Conservation (phyloP, 2,888 invertebrate species). For the Drosophila pseudotalamancana region DNA sequence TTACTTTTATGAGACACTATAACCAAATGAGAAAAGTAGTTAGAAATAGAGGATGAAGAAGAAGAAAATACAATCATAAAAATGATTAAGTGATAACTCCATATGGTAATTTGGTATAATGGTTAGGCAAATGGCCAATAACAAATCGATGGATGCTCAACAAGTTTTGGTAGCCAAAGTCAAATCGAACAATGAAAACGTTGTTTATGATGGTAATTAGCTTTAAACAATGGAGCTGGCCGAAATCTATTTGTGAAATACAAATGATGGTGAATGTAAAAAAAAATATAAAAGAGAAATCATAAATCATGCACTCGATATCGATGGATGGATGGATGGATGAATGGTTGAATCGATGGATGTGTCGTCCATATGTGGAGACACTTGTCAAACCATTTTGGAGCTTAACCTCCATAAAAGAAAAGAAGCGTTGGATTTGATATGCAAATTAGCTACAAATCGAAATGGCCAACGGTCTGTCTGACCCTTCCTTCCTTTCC, state of each 20-base stretch:
- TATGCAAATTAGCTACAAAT: constrained; percentile 69
- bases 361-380: constrained; percentile 37
- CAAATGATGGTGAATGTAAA: constrained; percentile 25
- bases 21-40: constrained; percentile 20
- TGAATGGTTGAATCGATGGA: not conserved
- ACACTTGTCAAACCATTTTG: constrained; percentile 64
- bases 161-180: constrained; percentile 22
- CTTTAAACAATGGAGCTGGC: constrained; percentile 44
- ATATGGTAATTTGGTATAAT: constrained; percentile 13
- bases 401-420: constrained; percentile 39
- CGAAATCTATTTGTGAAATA: constrained; percentile 35
- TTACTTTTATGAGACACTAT: constrained; percentile 32
- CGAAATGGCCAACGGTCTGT: constrained; percentile 32
- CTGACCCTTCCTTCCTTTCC: not conserved
- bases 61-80: constrained; percentile 43
- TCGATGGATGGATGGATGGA: constrained; percentile 21
- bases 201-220: constrained; percentile 62
- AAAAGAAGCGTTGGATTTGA: constrained; percentile 34
- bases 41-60: constrained; percentile 4
- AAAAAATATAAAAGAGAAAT: constrained; percentile 24
- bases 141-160: constrained; percentile 29
- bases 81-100: constrained; percentile 68
- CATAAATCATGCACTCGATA: constrained; percentile 60
- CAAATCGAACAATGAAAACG: constrained; percentile 33
- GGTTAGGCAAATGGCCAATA: constrained; percentile 28